Percentiles rank a stretch among this genome's conserved stretches.
Conservation (phyloP, 2,888 invertebrate genomes). For the Eumerus sabulonum region DNA sequence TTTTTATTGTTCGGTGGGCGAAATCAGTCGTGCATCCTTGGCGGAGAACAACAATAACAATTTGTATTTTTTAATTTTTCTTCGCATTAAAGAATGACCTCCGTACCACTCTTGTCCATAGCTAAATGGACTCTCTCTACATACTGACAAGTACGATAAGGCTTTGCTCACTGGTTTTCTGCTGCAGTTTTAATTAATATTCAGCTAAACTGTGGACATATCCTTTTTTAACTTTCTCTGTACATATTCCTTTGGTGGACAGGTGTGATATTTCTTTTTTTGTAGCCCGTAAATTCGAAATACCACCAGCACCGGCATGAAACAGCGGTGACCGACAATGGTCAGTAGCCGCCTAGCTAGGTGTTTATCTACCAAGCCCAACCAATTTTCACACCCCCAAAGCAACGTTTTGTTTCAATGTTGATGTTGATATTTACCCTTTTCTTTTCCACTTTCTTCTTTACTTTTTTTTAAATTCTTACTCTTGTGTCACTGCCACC, state of each 20-base stretch:
- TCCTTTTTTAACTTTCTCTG: conserved; percentile 4
- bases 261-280: conserved; percentile 42
- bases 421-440: conserved; percentile 58
- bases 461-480: not conserved
- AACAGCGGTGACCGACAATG: not conserved
- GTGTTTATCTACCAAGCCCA: conserved; percentile 13
- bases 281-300: conserved; percentile 50
- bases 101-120: not conserved
- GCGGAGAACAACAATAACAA: conserved; percentile 57
- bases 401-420: conserved; percentile 49
- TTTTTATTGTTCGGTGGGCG: conserved; percentile 28
- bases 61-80: conserved; percentile 60
- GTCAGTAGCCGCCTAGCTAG: not conserved
- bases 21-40: conserved; percentile 8
- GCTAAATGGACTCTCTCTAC: not conserved
- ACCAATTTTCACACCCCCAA: conserved; percentile 18
- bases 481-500: no score
- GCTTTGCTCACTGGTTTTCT: conserved; percentile 38
- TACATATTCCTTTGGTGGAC: conserved; percentile 12
- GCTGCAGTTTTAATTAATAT: conserved; percentile 62
- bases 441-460: conserved; percentile 14
- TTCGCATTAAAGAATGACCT: no score
- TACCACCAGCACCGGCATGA: conserved; percentile 39
- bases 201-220: conserved; percentile 48
- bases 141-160: no score